Evolutionary conservation across 2,113 vertebrate genomes (phyloP), one percentile per base, ranked within the genome.

Genomic region (Tricholaema leucomelas): DNA sequence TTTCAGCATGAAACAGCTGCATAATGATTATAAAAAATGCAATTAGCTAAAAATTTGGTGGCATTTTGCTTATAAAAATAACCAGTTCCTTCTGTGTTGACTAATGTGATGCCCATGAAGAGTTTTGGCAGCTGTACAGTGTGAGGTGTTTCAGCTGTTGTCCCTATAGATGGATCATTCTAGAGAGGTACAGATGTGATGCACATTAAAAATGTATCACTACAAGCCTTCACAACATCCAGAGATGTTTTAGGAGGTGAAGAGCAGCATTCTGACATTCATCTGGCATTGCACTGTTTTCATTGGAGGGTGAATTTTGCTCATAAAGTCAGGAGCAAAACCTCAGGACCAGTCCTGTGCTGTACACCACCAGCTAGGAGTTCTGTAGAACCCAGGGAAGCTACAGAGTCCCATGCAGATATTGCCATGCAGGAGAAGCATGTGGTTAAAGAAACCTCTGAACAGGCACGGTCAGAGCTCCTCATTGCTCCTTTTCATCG

Each of bases 21-120:
- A 77, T 33, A 79, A 65, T 88, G 91, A 95, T 92, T 85, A 90
- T 87, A 83, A 92, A 96, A 96, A 93, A 94, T 59, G 28, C 85
- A 36, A 92, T 93, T 94, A 87, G 74, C 82, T 88, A 87, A 84
- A 96, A 96, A 81, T 91, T 95, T 96, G 78, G 87, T 96, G 92
- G 28, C 72, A 89, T 94, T 96, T 96, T 91, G 48, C 60, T 84
- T 94, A 89, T 85, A 91, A 96, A 96, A 95, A 95, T 94, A 97
- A 94, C 81, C 35, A 36, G 15, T 88, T 95, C 90, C 92, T 92
- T 87, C 88, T 96, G 93, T 73, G 60, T 91, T 93, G 89, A 96
- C 55, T 67, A 87, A 91, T 81, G n/a, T 54, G 40, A 88, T 77
- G 66, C 64, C 73, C 55, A 85, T 82, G 78, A 92, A 91, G 61